Base-by-base conservation (phyloP, 64 coral and sea anemone genomes). In the Dendronephthya gigantea region DNA sequence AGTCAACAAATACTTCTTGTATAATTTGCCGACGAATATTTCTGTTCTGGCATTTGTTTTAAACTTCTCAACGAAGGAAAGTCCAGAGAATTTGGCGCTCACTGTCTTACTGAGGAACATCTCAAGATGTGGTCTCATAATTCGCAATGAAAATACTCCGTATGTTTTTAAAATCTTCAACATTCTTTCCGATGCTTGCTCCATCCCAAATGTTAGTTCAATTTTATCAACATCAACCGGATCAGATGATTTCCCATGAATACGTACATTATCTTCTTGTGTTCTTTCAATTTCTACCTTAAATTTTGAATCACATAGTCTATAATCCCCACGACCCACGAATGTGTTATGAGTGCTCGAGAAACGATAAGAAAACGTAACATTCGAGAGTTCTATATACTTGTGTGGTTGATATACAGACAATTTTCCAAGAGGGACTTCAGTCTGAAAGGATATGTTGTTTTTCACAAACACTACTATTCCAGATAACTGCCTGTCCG, bases 261-360 rank as follows among this genome's bases (percentile, higher is more conserved):
- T 83, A 30, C 76, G 89, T 4, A 98, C 47, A 19, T 68, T 83
- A 22, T 92, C 92, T 39, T 89, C 82, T 25, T 36, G 35, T 12
- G 75, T 40, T 47, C 49, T 74, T 36, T 70, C 86, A n/a, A 98
- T 89, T 36, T 88, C 85, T 51, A 92, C 68, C 35, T 83, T 45
- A 84, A 98, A 98, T 50, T 89, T 55, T 36, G 95, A 87, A 4
- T 81, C 92, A 32, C 95, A 98, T 27, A 98, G 85, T 50, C 83
- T 38, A 40, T 93, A 98, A 19, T 45, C 59, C 25, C 95, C 95
- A 14, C 83, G 83, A 39, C 91, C 95, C 14, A 98, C 84, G 75
- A 93, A 90, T 28, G 95, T 86, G 62, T 85, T 88, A n/a, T 41
- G 39, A 0, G 13, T 79, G 0, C 48, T 58, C 16, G 90, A 81